phyloP scores from a whole-genome alignment of 2,113 vertebrate species.

The Calidris pugnax region DNA sequence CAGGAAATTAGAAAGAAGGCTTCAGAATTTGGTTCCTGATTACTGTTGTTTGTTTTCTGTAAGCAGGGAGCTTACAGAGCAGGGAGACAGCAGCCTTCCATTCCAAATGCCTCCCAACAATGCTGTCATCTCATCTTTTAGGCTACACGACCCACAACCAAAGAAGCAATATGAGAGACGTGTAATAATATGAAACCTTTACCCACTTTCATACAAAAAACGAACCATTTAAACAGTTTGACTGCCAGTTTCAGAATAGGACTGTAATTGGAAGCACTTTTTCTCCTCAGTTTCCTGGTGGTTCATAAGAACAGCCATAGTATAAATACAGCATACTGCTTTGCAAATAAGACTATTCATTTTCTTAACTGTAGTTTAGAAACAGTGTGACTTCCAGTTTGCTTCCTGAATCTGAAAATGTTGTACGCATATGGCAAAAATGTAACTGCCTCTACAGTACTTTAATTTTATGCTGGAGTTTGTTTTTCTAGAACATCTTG shows the following conservation, averaged over 20 bases:
- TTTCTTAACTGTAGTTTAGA: not conserved
- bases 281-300: not conserved
- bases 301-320: not conserved
- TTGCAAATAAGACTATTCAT: not conserved
- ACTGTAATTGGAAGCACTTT: not conserved
- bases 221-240: not conserved
- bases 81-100: not conserved
- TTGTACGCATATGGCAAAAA: not conserved
- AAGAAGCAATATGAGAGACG: not conserved
- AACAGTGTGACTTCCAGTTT: not conserved
- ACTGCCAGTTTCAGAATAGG: not conserved
- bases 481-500: not conserved
- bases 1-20: not conserved
- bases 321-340: not conserved
- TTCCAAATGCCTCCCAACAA: not conserved
- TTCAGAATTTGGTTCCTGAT: not conserved
- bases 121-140: not conserved
- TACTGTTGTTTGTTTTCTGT: not conserved
- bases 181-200: not conserved
- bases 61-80: too few species aligned
- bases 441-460: not conserved
- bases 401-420: not conserved
- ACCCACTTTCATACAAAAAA: not conserved
- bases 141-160: not conserved
- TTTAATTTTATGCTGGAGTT: not conserved